Evolutionary conservation across 2,113 vertebrate genomes (phyloP).

Genomic region (Nesoenas mayeri): DNA sequence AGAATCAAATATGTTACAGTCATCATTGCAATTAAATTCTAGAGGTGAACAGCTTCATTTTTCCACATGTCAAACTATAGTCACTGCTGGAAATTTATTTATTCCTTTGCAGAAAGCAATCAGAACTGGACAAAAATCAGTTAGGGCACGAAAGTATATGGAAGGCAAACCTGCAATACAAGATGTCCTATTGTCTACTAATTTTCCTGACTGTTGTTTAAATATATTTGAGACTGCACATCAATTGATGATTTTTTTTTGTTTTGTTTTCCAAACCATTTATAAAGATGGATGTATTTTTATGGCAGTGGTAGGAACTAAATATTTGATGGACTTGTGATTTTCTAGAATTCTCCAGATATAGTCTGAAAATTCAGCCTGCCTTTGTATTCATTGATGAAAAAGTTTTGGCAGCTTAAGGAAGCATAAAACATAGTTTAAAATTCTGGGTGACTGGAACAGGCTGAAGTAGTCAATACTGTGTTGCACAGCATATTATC

Average conservation of each 20-base stretch:
- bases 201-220: not conserved
- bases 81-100: not conserved
- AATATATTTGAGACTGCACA: not conserved
- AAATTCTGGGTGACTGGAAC: slow-evolving; percentile 7
- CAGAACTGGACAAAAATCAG: not conserved
- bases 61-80: not conserved
- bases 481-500: slow-evolving; percentile 6
- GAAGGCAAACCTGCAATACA: not conserved
- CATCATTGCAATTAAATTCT: not conserved
- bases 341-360: slow-evolving; percentile 7
- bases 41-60: not conserved
- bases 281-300: not conserved
- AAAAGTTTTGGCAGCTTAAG: slow-evolving; percentile 49
- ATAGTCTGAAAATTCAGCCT: not conserved
- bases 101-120: not conserved
- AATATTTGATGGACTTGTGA: not conserved
- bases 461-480: slow-evolving; percentile 53
- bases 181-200: not conserved
- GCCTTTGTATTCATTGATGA: not conserved
- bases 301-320: not conserved
- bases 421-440: slow-evolving; percentile 33
- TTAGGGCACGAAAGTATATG: not conserved
- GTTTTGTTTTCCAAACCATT: not conserved
- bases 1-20: not conserved
- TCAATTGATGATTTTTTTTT: not conserved